These are phyloP conservation scores for Dascyllus trimaculatus DNA, from an alignment of 2,113 vertebrate species.

Conservation along the genomic window DNA sequence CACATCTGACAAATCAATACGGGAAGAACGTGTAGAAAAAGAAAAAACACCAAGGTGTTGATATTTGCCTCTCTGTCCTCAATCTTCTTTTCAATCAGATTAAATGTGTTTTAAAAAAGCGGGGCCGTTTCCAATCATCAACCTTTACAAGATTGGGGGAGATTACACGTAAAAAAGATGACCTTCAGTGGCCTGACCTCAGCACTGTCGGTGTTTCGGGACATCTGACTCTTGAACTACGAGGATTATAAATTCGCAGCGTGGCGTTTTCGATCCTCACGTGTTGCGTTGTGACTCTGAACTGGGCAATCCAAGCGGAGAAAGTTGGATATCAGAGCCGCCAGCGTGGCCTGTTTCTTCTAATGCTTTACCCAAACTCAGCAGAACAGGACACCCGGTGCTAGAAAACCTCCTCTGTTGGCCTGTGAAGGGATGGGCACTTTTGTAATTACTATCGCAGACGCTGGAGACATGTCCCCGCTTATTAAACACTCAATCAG, in stretches of 20 bases:
- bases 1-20: no score
- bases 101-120: background rate
- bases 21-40: no score
- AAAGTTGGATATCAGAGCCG: background rate
- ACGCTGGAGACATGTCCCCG: conserved; percentile 4
- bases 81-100: background rate
- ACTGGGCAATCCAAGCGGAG: background rate
- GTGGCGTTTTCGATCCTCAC: background rate
- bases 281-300: background rate
- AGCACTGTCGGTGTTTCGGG: background rate
- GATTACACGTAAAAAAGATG: background rate
- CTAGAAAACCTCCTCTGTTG: background rate
- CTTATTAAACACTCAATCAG: conserved; percentile 52
- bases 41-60: no score
- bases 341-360: background rate
- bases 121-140: background rate
- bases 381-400: background rate
- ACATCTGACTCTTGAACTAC: background rate
- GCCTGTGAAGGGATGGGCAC: background rate
- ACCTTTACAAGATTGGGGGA: background rate
- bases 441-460: background rate
- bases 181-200: background rate
- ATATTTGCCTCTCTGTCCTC: background rate
- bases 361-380: background rate
- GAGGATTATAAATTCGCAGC: conserved; percentile 8